Percentiles rank a stretch among this genome's conserved stretches.
Conservation (phyloP, 2,797 vertebrate species). For the Oreochromis grahami region DNA sequence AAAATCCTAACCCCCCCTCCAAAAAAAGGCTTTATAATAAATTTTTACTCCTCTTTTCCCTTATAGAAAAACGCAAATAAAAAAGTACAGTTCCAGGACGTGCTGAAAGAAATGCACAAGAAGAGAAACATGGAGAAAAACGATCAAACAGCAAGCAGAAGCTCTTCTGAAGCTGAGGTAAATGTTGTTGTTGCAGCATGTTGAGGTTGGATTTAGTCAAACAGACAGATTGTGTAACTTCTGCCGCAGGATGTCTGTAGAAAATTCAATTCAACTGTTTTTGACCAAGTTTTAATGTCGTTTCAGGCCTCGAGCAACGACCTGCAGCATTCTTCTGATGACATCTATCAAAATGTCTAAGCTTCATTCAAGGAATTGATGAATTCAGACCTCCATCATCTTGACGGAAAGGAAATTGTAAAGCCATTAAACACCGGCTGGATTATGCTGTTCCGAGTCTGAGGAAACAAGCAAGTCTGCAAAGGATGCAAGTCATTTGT, state of each 20-base stretch:
- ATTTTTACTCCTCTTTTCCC: neutral
- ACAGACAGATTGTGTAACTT: slow-evolving; percentile 2
- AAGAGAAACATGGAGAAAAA: slow-evolving; percentile 35
- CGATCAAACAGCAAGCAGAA: neutral
- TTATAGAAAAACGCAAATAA: slow-evolving; percentile 36
- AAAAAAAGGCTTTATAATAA: neutral
- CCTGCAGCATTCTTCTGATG: slow-evolving; percentile 23
- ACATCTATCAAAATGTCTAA: slow-evolving; percentile 75
- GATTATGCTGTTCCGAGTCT: neutral
- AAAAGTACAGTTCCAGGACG: slow-evolving; percentile 56
- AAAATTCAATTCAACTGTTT: neutral
- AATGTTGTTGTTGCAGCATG: slow-evolving; percentile 12
- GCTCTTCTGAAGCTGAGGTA: slow-evolving; percentile 42
- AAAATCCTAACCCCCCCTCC: neutral
- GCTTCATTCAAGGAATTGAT: neutral
- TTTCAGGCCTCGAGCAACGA: slow-evolving; percentile 42
- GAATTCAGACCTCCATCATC: neutral
- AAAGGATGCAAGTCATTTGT: neutral
- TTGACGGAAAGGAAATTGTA: neutral
- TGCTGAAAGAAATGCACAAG: slow-evolving; percentile 73
- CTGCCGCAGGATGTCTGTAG: neutral
- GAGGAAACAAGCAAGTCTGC: neutral
- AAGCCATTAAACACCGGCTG: neutral
- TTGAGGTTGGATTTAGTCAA: neutral
- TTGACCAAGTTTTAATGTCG: neutral